phyloP scores from a whole-genome alignment of 2,797 vertebrate species.

The Gymnothorax reevesii region DNA sequence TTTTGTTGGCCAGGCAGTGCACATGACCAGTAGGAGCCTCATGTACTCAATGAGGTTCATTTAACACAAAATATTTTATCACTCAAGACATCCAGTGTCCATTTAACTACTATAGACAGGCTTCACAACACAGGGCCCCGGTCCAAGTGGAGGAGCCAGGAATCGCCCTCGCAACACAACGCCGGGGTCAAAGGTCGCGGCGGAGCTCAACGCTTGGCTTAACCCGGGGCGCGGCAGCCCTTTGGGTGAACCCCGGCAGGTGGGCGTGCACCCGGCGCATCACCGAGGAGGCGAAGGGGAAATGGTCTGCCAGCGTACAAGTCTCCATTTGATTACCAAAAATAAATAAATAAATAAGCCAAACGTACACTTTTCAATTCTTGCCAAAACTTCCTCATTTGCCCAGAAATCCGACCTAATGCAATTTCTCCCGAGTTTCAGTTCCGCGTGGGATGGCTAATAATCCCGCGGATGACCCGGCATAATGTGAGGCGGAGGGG shows the following conservation, averaged over 20 bases:
- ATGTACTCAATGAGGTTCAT: too few species aligned
- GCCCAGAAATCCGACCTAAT: constrained; percentile 63
- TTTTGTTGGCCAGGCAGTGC: too few species aligned
- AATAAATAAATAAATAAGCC: constrained; percentile 31
- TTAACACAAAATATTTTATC: too few species aligned
- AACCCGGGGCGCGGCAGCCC: constrained; percentile 16
- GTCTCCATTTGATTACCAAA: constrained; percentile 61
- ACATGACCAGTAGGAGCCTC: too few species aligned
- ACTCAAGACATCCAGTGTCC: too few species aligned
- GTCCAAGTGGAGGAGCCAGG: neutral
- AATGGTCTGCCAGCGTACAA: constrained; percentile 35
- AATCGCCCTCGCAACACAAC: neutral
- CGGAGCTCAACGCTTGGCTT: neutral
- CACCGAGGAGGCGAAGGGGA: constrained; percentile 1
- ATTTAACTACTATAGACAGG: neutral
- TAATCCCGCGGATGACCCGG: constrained; percentile 31
- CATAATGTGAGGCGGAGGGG: constrained; percentile 9
- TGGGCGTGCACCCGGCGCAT: constrained; percentile 18
- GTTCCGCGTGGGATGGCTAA: constrained; percentile 75
- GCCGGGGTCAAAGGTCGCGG: neutral
- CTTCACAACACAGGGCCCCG: neutral
- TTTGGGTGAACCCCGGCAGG: constrained; percentile 29
- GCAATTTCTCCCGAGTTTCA: constrained; percentile 47
- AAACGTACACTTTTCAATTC: constrained; percentile 56
- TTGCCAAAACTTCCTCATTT: constrained; percentile 58